A percentile compares a stretch with the other conserved stretches of the same genome.
phyloP scores from a whole-genome alignment of 2,888 invertebrate species.

The Rambutsinella grinnellia region DNA sequence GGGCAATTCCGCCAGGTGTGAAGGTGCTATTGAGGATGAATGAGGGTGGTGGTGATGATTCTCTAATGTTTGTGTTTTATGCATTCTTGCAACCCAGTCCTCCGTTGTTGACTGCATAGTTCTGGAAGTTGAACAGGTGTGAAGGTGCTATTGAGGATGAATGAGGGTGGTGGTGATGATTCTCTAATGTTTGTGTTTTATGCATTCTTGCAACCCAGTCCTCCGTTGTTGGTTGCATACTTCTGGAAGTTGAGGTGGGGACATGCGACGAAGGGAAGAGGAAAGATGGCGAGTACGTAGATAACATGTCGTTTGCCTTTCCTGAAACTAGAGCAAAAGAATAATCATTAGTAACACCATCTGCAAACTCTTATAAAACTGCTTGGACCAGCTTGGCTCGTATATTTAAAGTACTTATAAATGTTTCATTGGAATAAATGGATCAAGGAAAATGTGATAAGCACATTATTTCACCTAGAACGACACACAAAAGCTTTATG shows the following conservation, averaged over 20 bases:
- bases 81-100: constrained; percentile 4
- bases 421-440: too few species aligned
- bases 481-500: too few species aligned
- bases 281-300: constrained; percentile 20
- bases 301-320: constrained; percentile 30
- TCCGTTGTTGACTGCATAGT: not conserved
- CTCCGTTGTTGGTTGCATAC: not conserved
- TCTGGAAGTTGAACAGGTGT: constrained; percentile 18
- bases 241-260: not conserved
- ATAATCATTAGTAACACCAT: too few species aligned
- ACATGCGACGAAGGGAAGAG: too few species aligned
- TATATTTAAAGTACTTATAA: too few species aligned
- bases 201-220: constrained; percentile 5
- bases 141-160: constrained; percentile 10
- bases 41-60: constrained; percentile 30
- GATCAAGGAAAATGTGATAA: too few species aligned
- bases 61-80: constrained; percentile 9
- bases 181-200: constrained; percentile 9
- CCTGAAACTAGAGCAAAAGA: constrained; percentile 30
- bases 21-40: constrained; percentile 11
- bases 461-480: too few species aligned
- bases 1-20: constrained; percentile 36
- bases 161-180: not conserved
- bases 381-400: too few species aligned
- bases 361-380: too few species aligned